Base-by-base conservation (phyloP, 2,888 invertebrate genomes). In the Eupithecia centaureata region DNA sequence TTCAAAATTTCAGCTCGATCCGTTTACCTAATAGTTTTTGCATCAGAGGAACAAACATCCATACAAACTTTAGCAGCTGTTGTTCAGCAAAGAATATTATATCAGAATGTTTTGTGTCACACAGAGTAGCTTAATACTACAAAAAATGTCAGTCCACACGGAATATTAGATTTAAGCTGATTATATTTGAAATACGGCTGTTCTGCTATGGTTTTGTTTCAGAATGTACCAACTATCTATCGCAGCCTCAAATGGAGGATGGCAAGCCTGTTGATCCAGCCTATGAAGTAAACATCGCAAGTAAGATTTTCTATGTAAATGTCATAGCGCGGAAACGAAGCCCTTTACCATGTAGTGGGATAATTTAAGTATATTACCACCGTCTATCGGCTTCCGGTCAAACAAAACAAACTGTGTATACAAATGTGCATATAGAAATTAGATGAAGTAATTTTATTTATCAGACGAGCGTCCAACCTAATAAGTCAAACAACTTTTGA, bases 181-280 rank as follows among this genome's bases (percentile, higher is more conserved):
- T 12, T n/a, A n/a, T n/a, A n/a, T n/a, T n/a, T n/a, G n/a, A n/a
- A n/a, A 18, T 42, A 22, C 1, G 22, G 8, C 12, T 22, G 10
- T 47, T 12, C 22, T 22, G 12, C 47, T 47, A 47, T 22, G 10
- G 22, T 63, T 56, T 86, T 85, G 83, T 91, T 91, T 42, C 88
- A 93, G 92, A 79, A 78, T 91, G 91, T 72, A 92, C 91, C 56
- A 93, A 92, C 74, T 93, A 89, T 77, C 83, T 93, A 75, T 79
- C 89, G n/a, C 87, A 87, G 67, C 90, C 89, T 10, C 7, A 61
- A 0, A 82, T 85, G 82, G 86, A 85, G 38, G 81, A 82, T 28
- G 86, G 84, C 38, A 85, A 83, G 52, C 78, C 83, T 5, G 38
- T 72, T 4, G 92, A 92, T 77, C 85, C 85, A 64, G 92, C 91